Conservation (phyloP, 1,140 invertebrate genomes). For the Oreohelix idahoensis region DNA sequence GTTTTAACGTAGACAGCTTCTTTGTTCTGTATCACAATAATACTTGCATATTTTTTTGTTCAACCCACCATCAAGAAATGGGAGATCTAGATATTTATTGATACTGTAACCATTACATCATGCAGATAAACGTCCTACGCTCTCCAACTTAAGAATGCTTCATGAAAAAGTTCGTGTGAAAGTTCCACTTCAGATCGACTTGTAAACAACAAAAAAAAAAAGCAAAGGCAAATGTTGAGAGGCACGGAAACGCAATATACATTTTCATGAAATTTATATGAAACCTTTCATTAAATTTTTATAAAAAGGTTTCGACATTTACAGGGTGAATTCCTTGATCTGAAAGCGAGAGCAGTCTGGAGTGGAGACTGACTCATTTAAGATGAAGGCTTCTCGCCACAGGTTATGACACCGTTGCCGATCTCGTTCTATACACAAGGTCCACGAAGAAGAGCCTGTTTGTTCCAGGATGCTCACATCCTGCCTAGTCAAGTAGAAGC, state of each 20-base stretch:
- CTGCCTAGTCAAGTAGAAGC: constrained; percentile 5
- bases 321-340: not conserved
- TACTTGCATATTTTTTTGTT: too few species aligned
- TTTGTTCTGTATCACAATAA: too few species aligned
- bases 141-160: too few species aligned
- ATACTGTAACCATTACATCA: too few species aligned
- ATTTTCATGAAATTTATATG: not conserved
- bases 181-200: not conserved
- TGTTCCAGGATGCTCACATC: not conserved
- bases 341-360: not conserved
- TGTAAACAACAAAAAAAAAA: not conserved
- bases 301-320: not conserved
- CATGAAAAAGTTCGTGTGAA: not conserved
- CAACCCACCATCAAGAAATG: too few species aligned
- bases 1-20: too few species aligned
- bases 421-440: not conserved
- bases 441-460: not conserved
- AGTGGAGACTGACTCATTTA: not conserved
- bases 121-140: too few species aligned
- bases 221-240: not conserved
- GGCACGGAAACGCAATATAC: not conserved
- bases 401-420: not conserved
- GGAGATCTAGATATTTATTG: too few species aligned
- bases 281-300: not conserved
- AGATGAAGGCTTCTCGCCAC: not conserved